Base-by-base conservation (phyloP, 2,888 invertebrate species). In the Drosophila crucigera region DNA sequence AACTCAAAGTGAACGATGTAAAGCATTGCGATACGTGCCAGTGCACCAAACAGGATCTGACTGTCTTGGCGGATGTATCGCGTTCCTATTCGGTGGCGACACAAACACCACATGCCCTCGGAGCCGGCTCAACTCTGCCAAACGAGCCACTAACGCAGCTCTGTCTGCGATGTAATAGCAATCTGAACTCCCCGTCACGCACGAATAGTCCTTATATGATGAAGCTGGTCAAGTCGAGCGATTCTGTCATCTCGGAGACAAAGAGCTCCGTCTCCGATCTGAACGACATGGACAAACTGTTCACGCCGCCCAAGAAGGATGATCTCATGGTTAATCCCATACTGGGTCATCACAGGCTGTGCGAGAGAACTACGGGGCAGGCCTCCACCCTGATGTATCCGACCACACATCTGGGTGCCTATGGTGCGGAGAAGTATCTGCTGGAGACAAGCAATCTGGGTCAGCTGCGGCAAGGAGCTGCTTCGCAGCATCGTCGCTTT, bases 11-110 rank as follows among this genome's bases (percentile, higher is more conserved):
- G 78, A 95, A 96, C 65, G 95, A 96, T 61, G 95, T 96, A 3
- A 97, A 97, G 92, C 97, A 97, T 91, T 97, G 97, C 93, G 96
- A 96, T 88, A 97, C 97, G 3, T 97, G 97, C 89, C 95, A 95
- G 52, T 97, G 97, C 92, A 94, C 95, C 64, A 92, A 91, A 52
- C 93, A 93, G 82, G 94, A 93, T 85, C 85, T 94, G 16, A 94
- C 94, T 41, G 94, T 94, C n/a, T 87, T 94, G 59, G 92, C 93
- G 94, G 95, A 93, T 94, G 95, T 92, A 92, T 95, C 90, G 93
- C 94, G 94, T 94, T 92, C 95, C 94, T 94, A 93, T 84, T 94
- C 95, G 37, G 94, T 95, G 33, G 94, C 95, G 25, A 96, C 96
- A 1, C 96, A 96, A 92, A 96, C 96, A 28, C 95, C 93, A 0